Evolutionary conservation across 2,113 vertebrate genomes (phyloP).

Genomic region (Rhabdornis inornatus): DNA sequence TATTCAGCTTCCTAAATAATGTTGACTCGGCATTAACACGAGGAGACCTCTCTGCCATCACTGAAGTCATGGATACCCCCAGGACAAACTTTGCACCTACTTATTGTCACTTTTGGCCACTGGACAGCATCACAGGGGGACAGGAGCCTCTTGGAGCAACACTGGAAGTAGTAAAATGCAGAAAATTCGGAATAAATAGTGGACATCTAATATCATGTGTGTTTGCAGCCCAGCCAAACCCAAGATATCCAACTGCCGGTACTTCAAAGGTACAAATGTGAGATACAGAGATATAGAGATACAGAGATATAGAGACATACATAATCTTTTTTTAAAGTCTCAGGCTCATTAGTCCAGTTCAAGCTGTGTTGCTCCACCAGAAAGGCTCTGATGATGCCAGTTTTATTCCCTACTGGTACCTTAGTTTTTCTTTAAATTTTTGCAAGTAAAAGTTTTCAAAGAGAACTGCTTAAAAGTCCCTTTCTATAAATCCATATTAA

Average conservation of each 20-base stretch:
- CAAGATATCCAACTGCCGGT: background rate
- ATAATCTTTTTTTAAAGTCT: background rate
- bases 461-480: background rate
- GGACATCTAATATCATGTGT: background rate
- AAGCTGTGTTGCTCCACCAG: constrained; percentile 36
- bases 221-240: background rate
- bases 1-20: background rate
- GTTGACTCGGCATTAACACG: accelerated
- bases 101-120: background rate
- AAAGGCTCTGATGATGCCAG: constrained; percentile 17
- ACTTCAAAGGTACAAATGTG: background rate
- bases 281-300: background rate
- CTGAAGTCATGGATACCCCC: accelerated
- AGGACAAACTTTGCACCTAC: background rate
- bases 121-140: accelerated
- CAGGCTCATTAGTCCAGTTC: constrained; percentile 49
- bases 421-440: background rate
- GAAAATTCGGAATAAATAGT: accelerated
- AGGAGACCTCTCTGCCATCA: background rate
- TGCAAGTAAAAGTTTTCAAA: background rate
- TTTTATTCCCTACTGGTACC: background rate
- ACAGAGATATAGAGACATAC: background rate
- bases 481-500: background rate
- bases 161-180: background rate
- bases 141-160: background rate